Evolutionary conservation across 2,888 invertebrate species (phyloP).

Genomic region (Boloria euphrosyne): DNA sequence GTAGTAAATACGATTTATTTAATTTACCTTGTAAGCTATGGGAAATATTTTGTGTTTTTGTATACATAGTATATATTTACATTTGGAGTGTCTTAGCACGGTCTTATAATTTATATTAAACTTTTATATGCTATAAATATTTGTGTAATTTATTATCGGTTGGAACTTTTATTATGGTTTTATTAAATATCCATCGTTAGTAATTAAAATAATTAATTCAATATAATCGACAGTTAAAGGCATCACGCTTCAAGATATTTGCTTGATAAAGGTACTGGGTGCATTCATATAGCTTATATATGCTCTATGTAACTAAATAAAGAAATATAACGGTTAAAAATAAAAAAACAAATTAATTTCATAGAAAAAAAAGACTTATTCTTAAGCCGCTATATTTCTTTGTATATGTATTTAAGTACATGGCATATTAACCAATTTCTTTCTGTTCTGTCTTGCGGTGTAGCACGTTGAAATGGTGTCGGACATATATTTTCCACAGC

Average conservation of each 20-base stretch:
- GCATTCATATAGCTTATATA: conserved; percentile 62
- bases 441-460: conserved; percentile 80
- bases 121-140: conserved; percentile 3
- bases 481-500: conserved; percentile 86
- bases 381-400: conserved; percentile 3
- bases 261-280: conserved; percentile 69
- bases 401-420: conserved; percentile 26
- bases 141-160: not conserved
- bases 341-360: too few relatives aligned
- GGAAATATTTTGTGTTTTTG: not conserved
- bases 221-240: conserved; percentile 7
- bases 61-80: not conserved
- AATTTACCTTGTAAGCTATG: too few relatives aligned
- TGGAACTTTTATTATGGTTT: not conserved
- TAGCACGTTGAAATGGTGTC: conserved; percentile 89
- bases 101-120: not conserved
- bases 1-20: too few relatives aligned
- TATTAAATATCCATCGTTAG: too few relatives aligned
- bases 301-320: conserved; percentile 48
- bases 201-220: not conserved
- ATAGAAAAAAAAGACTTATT: too few relatives aligned
- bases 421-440: conserved; percentile 70
- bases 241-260: conserved; percentile 63
- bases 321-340: conserved; percentile 27
- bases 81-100: too few relatives aligned